Conservation (phyloP, 2,888 invertebrate genomes). For the Tetanocera ferruginea region DNA sequence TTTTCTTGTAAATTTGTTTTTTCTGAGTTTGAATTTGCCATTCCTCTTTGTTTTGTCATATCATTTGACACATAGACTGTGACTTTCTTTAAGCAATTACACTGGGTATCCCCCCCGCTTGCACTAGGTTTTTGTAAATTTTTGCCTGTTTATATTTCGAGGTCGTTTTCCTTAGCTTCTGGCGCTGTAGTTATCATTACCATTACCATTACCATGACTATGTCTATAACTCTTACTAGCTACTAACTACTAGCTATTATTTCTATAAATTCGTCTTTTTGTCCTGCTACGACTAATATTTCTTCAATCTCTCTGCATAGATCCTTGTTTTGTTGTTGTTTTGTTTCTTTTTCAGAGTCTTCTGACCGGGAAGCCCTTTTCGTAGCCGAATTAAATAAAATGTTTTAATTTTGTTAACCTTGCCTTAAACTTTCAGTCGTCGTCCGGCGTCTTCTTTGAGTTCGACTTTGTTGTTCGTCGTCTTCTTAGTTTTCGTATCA, state of each 20-base stretch:
- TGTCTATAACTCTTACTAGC: background rate
- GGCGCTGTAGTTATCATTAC: background rate
- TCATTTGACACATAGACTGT: too few species aligned
- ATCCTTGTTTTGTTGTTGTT: slow-evolving; percentile 47
- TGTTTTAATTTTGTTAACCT: slow-evolving; percentile 37
- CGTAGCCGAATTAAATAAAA: background rate
- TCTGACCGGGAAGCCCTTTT: background rate
- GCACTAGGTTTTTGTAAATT: background rate
- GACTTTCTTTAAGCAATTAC: slow-evolving; percentile 63
- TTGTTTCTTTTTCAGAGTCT: too few species aligned
- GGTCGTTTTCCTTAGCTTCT: background rate
- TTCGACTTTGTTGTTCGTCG: background rate
- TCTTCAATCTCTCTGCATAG: slow-evolving; percentile 59
- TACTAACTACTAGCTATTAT: background rate
- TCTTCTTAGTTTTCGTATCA: background rate
- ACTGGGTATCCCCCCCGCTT: slow-evolving; percentile 65
- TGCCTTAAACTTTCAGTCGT: background rate
- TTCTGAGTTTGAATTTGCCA: slow-evolving; percentile 42
- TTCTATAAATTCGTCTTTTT: slow-evolving; percentile 10
- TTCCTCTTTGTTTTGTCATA: slow-evolving; percentile 45
- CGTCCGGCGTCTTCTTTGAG: too few species aligned
- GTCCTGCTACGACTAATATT: slow-evolving; percentile 30
- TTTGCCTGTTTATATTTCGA: background rate
- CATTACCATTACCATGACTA: background rate
- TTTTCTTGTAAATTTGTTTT: background rate